Evolutionary conservation across 2,888 invertebrate species (phyloP), one percentile per base, ranked within the genome.

Genomic region (Amphipoea lucens): DNA sequence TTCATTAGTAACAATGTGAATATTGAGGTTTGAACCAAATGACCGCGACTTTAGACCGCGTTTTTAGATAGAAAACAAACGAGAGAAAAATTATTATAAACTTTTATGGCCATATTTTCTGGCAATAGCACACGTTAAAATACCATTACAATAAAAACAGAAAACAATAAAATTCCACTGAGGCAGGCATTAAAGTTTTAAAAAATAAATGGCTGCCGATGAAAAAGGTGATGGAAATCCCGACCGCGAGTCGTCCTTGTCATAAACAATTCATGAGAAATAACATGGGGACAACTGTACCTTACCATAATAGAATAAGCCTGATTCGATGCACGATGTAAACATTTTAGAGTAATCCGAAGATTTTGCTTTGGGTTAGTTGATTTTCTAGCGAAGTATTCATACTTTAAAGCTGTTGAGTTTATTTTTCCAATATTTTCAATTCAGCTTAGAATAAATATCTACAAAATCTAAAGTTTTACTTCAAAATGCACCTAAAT

Each of bases 171-270:
- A 67, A 76, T 12, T 12, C 48, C 51, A 62, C 45, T 62, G 60
- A 79, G 62, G 51, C 36, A 1, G 36, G 54, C 74, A 63, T 68
- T 76, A 68, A 75, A 73, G 54, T 70, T 76, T 88, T 79, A 81
- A 87, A 83, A 90, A 87, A 90, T 88, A 88, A 87, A 88, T 84
- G 78, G 72, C 73, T 62, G 75, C 81, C 88, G 89, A 87, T 85
- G 85, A 85, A 83, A 85, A 78, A 73, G 72, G 84, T 82, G 89
- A 89, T 87, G 87, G 83, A 82, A 82, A 89, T 86, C 87, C 82
- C 73, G 78, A 71, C 85, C 84, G 86, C 78, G 84, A 71, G 63
- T 70, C 54, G 73, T 67, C 57, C 70, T 48, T 67, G 67, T 79
- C 85, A 88, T 90, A 57, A 83, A 87, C 78, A 83, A 87, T 88